A percentile compares a stretch with the other conserved stretches of the same genome.
These are phyloP conservation scores for Endomychus coccineus DNA, from an alignment of 2,888 invertebrate genomes.

Conservation along the genomic window DNA sequence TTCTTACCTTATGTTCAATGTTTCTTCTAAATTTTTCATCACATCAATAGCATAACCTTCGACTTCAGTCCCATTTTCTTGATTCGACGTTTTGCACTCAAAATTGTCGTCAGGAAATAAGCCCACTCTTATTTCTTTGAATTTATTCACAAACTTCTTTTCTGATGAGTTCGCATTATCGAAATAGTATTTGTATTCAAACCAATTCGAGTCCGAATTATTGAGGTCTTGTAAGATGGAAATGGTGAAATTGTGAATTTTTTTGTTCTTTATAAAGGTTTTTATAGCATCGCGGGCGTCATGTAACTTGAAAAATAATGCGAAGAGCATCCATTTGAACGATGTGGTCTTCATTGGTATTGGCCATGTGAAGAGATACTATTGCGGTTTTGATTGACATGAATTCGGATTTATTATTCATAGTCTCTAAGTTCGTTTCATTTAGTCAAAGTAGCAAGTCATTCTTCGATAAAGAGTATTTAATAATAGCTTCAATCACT, in stretches of 20 bases:
- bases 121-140: slow-evolving; percentile 12
- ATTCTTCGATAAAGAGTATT: too few relatives aligned
- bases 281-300: slow-evolving; percentile 19
- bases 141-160: slow-evolving; percentile 1
- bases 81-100: slow-evolving; percentile 11
- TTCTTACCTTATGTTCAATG: slow-evolving; percentile 18
- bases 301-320: too few relatives aligned
- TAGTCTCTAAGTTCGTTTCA: too few relatives aligned
- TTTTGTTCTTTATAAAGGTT: slow-evolving; percentile 17
- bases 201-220: slow-evolving; percentile 16
- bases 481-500: too few relatives aligned
- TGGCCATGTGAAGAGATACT: too few relatives aligned
- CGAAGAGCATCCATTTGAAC: too few relatives aligned
- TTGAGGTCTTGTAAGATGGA: slow-evolving; percentile 9
- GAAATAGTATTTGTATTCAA: slow-evolving; percentile 21
- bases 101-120: slow-evolving; percentile 13
- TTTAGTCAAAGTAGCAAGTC: too few relatives aligned
- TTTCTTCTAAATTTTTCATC: slow-evolving; percentile 13
- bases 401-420: too few relatives aligned
- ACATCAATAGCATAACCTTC: slow-evolving; percentile 19
- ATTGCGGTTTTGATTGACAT: too few relatives aligned
- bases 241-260: slow-evolving; percentile 12
- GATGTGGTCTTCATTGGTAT: too few relatives aligned
- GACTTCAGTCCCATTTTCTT: slow-evolving; percentile 6
- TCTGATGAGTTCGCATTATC: slow-evolving; percentile 1